Percentiles rank a stretch among this genome's conserved stretches.
Evolutionary conservation across 2,113 vertebrate species (phyloP).

Genomic region (Atlantisia rogersi): DNA sequence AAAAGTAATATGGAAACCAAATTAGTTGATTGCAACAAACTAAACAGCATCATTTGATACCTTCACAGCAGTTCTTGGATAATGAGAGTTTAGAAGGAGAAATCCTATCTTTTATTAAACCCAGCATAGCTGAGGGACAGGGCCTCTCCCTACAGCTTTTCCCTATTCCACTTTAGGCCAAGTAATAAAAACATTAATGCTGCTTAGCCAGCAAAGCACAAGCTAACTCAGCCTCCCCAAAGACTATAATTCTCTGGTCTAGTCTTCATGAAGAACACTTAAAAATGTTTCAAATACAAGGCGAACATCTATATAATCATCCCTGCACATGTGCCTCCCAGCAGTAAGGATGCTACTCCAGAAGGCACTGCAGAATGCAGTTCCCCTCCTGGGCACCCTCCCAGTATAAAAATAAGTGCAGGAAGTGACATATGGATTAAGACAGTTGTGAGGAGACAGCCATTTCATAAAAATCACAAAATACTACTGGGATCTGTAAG

Average conservation of each 20-base stretch:
- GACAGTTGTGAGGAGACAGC: neutral
- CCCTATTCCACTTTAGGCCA: neutral
- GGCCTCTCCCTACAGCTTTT: neutral
- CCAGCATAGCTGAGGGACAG: neutral
- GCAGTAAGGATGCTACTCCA: neutral
- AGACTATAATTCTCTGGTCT: constrained; percentile 4
- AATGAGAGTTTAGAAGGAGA: neutral
- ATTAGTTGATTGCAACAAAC: neutral
- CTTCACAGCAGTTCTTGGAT: neutral
- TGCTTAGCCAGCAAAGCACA: constrained; percentile 5
- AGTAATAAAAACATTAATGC: constrained; percentile 1
- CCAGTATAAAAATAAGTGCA: neutral
- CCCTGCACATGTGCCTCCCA: neutral
- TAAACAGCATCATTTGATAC: neutral
- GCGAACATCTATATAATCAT: neutral
- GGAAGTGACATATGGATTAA: neutral
- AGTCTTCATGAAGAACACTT: neutral
- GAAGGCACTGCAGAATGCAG: neutral
- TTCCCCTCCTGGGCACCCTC: neutral
- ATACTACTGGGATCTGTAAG: no score
- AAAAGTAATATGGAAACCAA: constrained; percentile 11
- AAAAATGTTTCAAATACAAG: neutral
- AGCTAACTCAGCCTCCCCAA: constrained; percentile 17
- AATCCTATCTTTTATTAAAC: constrained; percentile 7
- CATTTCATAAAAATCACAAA: neutral